Percentiles rank a stretch among this genome's conserved stretches.
These are phyloP conservation scores for Martes martes DNA, from an alignment of 2,113 vertebrate genomes.

Conservation along the genomic window DNA sequence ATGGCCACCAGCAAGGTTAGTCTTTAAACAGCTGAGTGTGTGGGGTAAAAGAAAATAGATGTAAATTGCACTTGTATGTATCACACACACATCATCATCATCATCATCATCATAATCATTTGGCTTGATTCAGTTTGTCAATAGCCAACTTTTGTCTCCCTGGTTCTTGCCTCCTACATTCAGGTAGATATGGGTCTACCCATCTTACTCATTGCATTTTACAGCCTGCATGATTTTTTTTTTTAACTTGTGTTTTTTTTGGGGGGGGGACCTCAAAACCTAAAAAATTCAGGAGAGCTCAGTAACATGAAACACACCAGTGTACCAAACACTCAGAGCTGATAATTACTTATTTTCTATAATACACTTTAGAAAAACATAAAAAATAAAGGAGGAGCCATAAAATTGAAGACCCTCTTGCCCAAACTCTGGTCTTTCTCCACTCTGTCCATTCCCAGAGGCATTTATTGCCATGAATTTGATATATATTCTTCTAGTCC, in stretches of 20 bases:
- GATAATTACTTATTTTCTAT: neutral
- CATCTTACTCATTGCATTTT: neutral
- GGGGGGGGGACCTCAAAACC: neutral
- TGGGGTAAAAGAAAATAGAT: neutral
- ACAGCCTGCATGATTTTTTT: neutral
- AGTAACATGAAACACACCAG: neutral
- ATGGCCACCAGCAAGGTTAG: neutral
- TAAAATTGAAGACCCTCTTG: neutral
- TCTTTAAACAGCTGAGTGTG: neutral
- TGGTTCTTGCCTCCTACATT: neutral
- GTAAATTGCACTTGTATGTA: neutral
- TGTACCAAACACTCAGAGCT: neutral
- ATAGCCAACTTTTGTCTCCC: neutral
- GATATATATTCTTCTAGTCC: neutral
- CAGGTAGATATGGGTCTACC: neutral
- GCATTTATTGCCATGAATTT: neutral
- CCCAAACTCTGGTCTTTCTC: neutral
- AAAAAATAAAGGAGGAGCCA: neutral
- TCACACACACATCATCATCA: neutral
- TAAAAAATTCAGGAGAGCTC: neutral
- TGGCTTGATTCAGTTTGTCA: neutral
- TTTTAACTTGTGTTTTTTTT: neutral
- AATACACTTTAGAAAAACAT: neutral
- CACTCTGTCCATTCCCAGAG: neutral
- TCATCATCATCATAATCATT: neutral